Base-by-base conservation (phyloP, 2,888 invertebrate species). In the Buathra laborator region DNA sequence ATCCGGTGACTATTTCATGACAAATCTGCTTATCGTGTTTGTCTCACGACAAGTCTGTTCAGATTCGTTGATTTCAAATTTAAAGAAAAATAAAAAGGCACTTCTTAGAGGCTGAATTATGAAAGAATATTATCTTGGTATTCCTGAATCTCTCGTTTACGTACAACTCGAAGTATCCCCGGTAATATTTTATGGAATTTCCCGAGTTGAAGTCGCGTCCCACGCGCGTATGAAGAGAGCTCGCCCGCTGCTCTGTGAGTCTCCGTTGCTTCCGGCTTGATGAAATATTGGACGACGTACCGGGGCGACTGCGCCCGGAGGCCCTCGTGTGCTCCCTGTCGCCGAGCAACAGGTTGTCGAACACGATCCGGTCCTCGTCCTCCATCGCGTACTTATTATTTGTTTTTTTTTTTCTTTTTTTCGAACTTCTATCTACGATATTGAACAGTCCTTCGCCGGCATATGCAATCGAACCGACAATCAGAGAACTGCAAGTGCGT, bases 271-370 rank as follows among this genome's bases (percentile, higher is more conserved):
- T 85, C 85, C 85, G 85, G 82, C 82, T 76, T 75, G 79, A 85
- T 85, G 76, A 85, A 85, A 85, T 85, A 85, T 85, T 79, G 82
- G 43, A 82, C 79, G 82, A 66, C 75, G 68, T 75, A 64, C 51
- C 75, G 56, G 83, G 64, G 64, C 79, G 64, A 71, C 46, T 56
- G 43, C 32, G 56, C 68, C 77, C 68, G 68, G 44, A 44, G 56
- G 77, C 68, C 62, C 53, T 67, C 59, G 29, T 56, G 62, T 48
- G 62, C 78, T 62, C 81, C 12, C 70, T 75, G 64, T 56, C 75
- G 74, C 78, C 66, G 71, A 71, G 85, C 85, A 85, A 85, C 85
- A 85, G 84, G 84, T 85, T 81, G 84, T 85, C 84, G 84, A 85
- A 82, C 78, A 82, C 78, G 81, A 84, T 84, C 81, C 81, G 56